These are phyloP conservation scores for Melanotaenia duboulayi DNA, from an alignment of 2,113 vertebrate species.

Conservation along the genomic window DNA sequence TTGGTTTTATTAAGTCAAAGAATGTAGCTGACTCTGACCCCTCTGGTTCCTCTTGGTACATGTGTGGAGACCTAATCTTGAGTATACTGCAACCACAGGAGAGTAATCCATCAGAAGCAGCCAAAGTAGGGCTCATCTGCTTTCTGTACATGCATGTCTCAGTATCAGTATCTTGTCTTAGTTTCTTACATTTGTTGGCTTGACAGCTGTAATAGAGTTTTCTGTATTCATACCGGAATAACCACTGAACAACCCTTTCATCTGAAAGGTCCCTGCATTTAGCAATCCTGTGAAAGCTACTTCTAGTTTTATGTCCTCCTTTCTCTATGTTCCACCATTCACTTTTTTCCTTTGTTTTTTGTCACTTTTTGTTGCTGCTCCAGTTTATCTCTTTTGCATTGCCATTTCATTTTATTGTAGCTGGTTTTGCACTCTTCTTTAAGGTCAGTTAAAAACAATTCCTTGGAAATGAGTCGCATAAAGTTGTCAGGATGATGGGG, in stretches of 20 bases:
- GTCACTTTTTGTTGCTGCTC: background rate
- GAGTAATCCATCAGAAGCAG: background rate
- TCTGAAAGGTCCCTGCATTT: background rate
- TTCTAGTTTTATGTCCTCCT: background rate
- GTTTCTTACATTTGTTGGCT: background rate
- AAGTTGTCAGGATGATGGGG: background rate
- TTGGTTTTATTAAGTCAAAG: background rate
- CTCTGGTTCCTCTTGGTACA: background rate
- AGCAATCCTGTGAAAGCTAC: background rate
- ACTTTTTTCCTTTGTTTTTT: background rate
- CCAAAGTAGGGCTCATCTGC: too few relatives aligned
- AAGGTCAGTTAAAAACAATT: background rate
- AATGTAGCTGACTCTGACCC: background rate
- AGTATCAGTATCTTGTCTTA: too few relatives aligned
- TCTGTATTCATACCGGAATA: background rate
- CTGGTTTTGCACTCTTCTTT: background rate
- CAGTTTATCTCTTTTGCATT: background rate
- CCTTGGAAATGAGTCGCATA: background rate
- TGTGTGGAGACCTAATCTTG: background rate
- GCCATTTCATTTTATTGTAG: background rate
- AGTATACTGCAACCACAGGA: background rate
- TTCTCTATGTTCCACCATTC: background rate
- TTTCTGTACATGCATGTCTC: too few relatives aligned
- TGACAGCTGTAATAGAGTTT: background rate
- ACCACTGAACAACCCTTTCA: background rate